A percentile compares a stretch with the other conserved stretches of the same genome.
phyloP scores from a whole-genome alignment of 2,888 invertebrate genomes.

The Pedicia rivosa region DNA sequence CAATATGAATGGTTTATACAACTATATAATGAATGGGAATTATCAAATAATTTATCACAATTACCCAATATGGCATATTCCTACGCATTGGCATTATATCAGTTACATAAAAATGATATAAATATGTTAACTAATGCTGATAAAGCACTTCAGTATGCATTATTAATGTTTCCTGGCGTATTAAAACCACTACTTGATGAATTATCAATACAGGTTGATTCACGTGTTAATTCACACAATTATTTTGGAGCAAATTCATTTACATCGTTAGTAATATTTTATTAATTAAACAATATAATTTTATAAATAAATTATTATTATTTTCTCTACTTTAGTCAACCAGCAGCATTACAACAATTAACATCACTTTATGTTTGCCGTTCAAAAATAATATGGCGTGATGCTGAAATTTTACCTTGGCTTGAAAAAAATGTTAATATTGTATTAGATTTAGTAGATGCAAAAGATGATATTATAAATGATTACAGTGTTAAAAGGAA shows the following conservation, averaged over 20 bases:
- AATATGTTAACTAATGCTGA: constrained; percentile 29
- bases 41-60: constrained; percentile 50
- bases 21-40: constrained; percentile 41
- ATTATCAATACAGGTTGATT: constrained; percentile 56
- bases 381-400: constrained; percentile 64
- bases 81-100: constrained; percentile 55
- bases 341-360: constrained; percentile 49
- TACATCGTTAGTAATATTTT: constrained; percentile 18
- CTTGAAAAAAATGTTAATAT: constrained; percentile 52
- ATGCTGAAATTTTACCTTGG: constrained; percentile 55
- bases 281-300: not conserved
- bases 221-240: constrained; percentile 37
- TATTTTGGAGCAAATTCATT: constrained; percentile 23
- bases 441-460: constrained; percentile 46
- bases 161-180: constrained; percentile 69
- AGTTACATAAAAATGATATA: constrained; percentile 30
- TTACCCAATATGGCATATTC: constrained; percentile 82
- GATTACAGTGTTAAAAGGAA: constrained; percentile 44
- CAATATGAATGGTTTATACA: constrained; percentile 57
- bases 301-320: constrained; percentile 8
- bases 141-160: constrained; percentile 51
- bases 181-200: constrained; percentile 56
- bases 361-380: constrained; percentile 57
- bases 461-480: constrained; percentile 39
- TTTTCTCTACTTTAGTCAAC: constrained; percentile 32